A percentile compares a stretch with the other conserved stretches of the same genome.
phyloP scores from a whole-genome alignment of 2,888 invertebrate genomes.

The Colostygia pectinataria region DNA sequence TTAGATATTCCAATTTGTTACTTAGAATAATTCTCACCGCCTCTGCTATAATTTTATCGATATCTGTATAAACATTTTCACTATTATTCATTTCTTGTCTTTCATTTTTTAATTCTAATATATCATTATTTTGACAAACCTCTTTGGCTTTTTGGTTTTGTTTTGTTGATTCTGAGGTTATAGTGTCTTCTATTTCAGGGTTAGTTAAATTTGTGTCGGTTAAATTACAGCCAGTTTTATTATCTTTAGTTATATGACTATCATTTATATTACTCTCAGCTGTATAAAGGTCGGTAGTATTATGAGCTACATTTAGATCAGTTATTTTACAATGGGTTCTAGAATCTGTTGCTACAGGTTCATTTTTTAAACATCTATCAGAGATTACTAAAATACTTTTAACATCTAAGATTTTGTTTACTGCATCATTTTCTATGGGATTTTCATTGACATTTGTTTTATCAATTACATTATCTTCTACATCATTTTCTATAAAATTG shows the following conservation, averaged over 20 bases:
- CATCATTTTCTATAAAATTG: neutral
- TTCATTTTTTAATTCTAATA: slow-evolving; percentile 16
- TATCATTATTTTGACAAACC: slow-evolving; percentile 10
- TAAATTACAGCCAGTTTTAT: neutral
- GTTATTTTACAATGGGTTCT: neutral
- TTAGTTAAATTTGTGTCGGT: neutral
- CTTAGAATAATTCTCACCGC: slow-evolving; percentile 38
- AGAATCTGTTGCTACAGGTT: neutral
- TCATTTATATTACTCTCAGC: too few relatives aligned
- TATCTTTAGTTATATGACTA: too few relatives aligned
- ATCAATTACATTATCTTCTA: neutral
- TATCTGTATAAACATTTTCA: slow-evolving; percentile 31
- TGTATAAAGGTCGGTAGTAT: too few relatives aligned
- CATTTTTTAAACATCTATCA: neutral
- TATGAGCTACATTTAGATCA: too few relatives aligned
- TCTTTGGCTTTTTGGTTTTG: slow-evolving; percentile 12
- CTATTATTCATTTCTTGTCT: slow-evolving; percentile 15
- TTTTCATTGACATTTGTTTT: neutral
- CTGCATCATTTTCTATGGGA: slow-evolving; percentile 7
- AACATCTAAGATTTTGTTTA: neutral
- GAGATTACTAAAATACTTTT: neutral
- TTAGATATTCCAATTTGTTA: slow-evolving; percentile 29
- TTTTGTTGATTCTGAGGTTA: neutral
- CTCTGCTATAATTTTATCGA: slow-evolving; percentile 40
- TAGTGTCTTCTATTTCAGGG: neutral